Percentiles rank a stretch among this genome's conserved stretches.
Evolutionary conservation across 2,888 invertebrate species (phyloP).

Genomic region (Diaphora mendica): DNA sequence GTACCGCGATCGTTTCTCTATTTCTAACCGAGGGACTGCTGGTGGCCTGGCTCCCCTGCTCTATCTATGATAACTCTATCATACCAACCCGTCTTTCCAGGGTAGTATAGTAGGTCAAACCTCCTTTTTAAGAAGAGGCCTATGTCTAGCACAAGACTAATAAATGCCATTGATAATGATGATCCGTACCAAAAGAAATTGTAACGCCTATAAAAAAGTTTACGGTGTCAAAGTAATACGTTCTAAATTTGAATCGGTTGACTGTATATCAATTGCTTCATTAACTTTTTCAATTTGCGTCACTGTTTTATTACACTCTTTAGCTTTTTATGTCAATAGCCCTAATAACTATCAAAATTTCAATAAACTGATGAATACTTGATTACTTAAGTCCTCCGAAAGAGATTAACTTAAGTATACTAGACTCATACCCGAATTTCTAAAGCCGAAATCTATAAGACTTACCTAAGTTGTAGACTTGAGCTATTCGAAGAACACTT

Average conservation of each 20-base stretch:
- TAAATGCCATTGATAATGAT: too few relatives aligned
- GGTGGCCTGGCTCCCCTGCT: too few relatives aligned
- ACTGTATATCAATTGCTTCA: constrained; percentile 22
- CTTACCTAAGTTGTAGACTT: not conserved
- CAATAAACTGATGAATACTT: not conserved
- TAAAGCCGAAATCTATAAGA: not conserved
- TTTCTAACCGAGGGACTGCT: too few relatives aligned
- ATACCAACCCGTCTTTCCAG: too few relatives aligned
- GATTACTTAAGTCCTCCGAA: not conserved
- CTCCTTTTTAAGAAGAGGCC: too few relatives aligned
- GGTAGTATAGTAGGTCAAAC: too few relatives aligned
- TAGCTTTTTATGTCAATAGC: constrained; percentile 13
- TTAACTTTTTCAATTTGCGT: constrained; percentile 25
- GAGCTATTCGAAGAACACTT: not conserved
- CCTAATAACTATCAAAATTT: not conserved
- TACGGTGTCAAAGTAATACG: constrained; percentile 5
- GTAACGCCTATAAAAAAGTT: constrained; percentile 1
- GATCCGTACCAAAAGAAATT: not conserved
- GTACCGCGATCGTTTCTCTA: too few relatives aligned
- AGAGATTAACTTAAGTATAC: not conserved
- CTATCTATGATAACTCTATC: too few relatives aligned
- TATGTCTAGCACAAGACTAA: too few relatives aligned
- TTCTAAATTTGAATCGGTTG: constrained; percentile 6
- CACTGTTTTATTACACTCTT: constrained; percentile 16
- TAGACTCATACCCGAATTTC: not conserved